phyloP scores from a whole-genome alignment of 2,113 vertebrate species.

The Panurus biarmicus region DNA sequence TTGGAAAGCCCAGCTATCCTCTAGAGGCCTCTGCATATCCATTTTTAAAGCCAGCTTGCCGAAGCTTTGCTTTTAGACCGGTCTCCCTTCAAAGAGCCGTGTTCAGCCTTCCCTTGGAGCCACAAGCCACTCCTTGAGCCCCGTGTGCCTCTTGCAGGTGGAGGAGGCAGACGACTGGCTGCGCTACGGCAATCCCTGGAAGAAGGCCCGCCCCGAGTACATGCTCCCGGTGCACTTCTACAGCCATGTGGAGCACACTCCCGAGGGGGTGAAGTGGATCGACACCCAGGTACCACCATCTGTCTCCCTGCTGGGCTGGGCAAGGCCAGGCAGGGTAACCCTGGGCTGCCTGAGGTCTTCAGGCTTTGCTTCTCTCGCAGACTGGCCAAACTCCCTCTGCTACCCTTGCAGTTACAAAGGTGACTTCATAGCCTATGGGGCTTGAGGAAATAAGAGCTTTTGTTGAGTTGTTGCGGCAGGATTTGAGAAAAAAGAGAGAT shows the following conservation, averaged over 20 bases:
- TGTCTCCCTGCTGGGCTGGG: not conserved
- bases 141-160: conserved; percentile 57
- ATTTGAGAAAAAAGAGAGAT: not conserved
- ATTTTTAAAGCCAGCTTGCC: not conserved
- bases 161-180: conserved; percentile 90
- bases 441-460: not conserved
- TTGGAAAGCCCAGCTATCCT: not conserved
- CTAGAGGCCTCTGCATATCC: not conserved
- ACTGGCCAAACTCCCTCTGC: not conserved
- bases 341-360: not conserved
- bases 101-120: not conserved
- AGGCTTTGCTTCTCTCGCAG: not conserved
- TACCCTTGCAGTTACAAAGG: accelerated
- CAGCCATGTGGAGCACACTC: conserved; percentile 69
- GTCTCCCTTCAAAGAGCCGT: accelerated
- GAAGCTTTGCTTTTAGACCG: not conserved
- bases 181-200: conserved; percentile 88
- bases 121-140: accelerated
- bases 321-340: not conserved
- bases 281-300: conserved; percentile 75
- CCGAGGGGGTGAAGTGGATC: conserved; percentile 73
- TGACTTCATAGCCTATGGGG: accelerated
- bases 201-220: conserved; percentile 85
- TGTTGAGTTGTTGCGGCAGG: not conserved
- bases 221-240: conserved; percentile 87